Base-by-base conservation (phyloP, 2,113 vertebrate species). In the Leptobrachium leishanense region DNA sequence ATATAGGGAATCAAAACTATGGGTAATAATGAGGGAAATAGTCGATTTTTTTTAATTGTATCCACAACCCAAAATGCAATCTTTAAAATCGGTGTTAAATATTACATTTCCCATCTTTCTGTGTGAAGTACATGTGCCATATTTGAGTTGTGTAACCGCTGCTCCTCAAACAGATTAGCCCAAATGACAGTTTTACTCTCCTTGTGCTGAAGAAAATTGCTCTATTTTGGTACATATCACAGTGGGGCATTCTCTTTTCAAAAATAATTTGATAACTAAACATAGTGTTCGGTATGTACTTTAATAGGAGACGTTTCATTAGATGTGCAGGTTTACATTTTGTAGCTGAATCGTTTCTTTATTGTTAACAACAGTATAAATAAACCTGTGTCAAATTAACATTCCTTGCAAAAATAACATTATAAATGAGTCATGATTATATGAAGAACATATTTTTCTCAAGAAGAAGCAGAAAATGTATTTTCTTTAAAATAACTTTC, bases 151-250 rank as follows among this genome's bases (percentile, higher is more conserved):
- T 67, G 41, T 9, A 40, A 67, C 40, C 65, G 6, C 41, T 67
- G 65, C 11, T 67, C 41, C 39, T 41, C 39, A 67, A 13, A 67
- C 13, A 67, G 39, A 41, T 67, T 42, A 67, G 65, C 65, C 41
- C 55, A 42, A 13, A 67, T 67, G 65, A 67, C 65, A 67, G 9
- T 41, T 41, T 67, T 67, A 42, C 2, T 67, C 41, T 67, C 13
- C 65, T 41, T 67, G 65, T 67, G 65, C 42, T 41, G 39, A 40
- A 67, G 41, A 67, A 41, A 42, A 67, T 67, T 67, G 40, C 39
- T 67, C 65, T 40, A 67, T 42, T 2, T 67, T 11, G 10, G 55
- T 5, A 57, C 55, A 57, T 57, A 57, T 57, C 55, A 10, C 55
- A 57, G 55, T 57, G 13, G 55, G 55, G 55, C 5, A 57, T 57